These are phyloP conservation scores for Anastrepha ludens DNA, from an alignment of 1,140 invertebrate genomes.

Conservation along the genomic window DNA sequence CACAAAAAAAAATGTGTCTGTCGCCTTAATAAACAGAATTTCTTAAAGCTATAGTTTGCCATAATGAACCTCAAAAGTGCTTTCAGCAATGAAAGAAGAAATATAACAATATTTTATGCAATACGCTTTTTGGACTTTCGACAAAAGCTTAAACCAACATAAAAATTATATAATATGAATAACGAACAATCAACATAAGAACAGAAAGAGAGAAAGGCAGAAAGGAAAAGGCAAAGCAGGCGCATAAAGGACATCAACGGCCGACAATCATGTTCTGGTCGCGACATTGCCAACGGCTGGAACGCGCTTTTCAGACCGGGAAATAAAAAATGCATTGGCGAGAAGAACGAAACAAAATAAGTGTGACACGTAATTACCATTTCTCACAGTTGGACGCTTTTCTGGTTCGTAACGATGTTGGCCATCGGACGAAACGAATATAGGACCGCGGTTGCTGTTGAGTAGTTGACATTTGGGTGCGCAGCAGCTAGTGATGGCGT, in stretches of 20 bases:
- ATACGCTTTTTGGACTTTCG: not conserved
- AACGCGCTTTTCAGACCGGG: not conserved
- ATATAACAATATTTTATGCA: not conserved
- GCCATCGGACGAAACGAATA: not conserved
- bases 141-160: constrained; percentile 25
- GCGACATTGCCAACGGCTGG: constrained; percentile 47
- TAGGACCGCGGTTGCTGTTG: not conserved
- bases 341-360: constrained; percentile 44
- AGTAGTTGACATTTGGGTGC: constrained; percentile 28
- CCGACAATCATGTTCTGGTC: not conserved
- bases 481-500: not conserved
- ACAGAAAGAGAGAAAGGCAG: not conserved
- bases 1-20: not conserved
- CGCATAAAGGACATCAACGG: not conserved
- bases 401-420: not conserved
- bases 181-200: not conserved
- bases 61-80: not conserved
- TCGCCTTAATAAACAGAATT: not conserved
- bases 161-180: not conserved
- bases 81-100: not conserved
- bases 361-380: constrained; percentile 56
- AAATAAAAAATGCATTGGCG: constrained; percentile 3
- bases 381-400: constrained; percentile 53
- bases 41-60: not conserved
- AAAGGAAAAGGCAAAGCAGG: not conserved